phyloP scores from a whole-genome alignment of 37 sponge, comb jelly and placozoan species.

The Ianthella basta region DNA sequence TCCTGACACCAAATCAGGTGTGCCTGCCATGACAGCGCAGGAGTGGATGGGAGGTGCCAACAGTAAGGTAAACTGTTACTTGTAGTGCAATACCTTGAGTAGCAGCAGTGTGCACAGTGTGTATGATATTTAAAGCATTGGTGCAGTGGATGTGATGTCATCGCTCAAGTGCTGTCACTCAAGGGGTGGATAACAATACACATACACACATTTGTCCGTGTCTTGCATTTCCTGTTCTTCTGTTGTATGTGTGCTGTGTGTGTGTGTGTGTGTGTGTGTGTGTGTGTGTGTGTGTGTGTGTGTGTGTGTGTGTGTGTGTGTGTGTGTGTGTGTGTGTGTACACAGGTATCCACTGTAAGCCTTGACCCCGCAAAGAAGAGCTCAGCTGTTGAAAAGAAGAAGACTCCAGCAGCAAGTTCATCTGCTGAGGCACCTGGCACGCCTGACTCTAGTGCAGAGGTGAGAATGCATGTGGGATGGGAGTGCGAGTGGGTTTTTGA shows the following conservation, averaged over 20 bases:
- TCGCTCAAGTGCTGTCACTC: too few species aligned
- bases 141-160: too few species aligned
- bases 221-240: too few species aligned
- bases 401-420: not conserved
- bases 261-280: not conserved
- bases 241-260: not conserved
- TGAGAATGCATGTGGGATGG: not conserved
- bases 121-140: too few species aligned
- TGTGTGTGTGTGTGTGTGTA: not conserved
- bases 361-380: constrained; percentile 50
- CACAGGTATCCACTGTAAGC: constrained; percentile 64
- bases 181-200: too few species aligned
- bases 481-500: too few species aligned
- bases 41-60: constrained; percentile 82
- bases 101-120: too few species aligned
- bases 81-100: not conserved
- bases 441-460: not conserved
- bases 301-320: not conserved
- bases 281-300: not conserved
- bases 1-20: constrained; percentile 71
- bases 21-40: constrained; percentile 68
- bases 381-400: not conserved
- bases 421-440: not conserved
- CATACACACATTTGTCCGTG: too few species aligned
- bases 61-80: constrained; percentile 15